Conservation (phyloP, 2,113 vertebrate species). For the Corythornis vintsioides region DNA sequence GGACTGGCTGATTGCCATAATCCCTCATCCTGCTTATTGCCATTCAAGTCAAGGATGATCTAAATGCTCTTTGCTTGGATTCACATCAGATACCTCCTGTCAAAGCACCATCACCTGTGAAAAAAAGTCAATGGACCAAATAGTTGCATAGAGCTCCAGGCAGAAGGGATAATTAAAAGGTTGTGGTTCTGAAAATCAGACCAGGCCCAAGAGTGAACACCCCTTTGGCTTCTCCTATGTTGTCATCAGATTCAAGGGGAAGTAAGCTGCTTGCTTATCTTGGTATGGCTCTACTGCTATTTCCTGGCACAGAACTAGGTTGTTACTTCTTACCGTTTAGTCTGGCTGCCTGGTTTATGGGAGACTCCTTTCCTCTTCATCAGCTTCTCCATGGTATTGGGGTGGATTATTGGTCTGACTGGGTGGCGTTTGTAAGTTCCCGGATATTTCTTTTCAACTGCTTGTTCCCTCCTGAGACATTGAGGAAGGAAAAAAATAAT, state of each 20-base stretch:
- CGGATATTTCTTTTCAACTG: conserved; percentile 97
- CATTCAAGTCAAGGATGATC: background rate
- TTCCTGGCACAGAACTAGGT: background rate
- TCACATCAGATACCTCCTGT: background rate
- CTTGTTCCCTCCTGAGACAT: conserved; percentile 89
- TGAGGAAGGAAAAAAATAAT: background rate
- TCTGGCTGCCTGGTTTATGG: conserved; percentile 87
- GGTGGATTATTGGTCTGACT: conserved; percentile 91
- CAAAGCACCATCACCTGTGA: background rate
- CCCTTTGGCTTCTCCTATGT: background rate
- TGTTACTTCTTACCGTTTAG: conserved; percentile 82
- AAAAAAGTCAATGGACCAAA: background rate
- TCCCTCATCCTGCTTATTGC: background rate
- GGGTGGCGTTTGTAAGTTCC: conserved; percentile 94
- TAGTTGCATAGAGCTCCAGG: background rate
- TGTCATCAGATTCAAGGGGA: background rate
- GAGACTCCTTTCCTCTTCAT: conserved; percentile 92
- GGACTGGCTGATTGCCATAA: background rate
- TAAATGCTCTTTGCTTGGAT: background rate
- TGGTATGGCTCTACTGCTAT: background rate
- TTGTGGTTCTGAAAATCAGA: background rate
- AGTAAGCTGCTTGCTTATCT: background rate
- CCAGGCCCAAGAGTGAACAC: background rate
- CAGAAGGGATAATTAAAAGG: background rate
- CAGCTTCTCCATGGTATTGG: conserved; percentile 95